Conservation (phyloP, 2,113 vertebrate species). For the Rattus rattus region DNA sequence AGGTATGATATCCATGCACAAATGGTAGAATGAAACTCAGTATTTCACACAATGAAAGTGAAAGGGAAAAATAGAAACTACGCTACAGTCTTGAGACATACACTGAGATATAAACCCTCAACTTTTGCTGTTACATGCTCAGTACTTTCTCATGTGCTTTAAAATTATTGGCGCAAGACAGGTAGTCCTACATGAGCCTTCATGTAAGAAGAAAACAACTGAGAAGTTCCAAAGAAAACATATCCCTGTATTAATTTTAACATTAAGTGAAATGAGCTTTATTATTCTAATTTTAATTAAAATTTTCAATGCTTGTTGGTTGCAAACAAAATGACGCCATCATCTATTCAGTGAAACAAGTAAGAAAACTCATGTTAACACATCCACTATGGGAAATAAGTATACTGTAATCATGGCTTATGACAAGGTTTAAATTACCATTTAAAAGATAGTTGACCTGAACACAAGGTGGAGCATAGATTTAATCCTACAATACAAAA, state of each 20-base stretch:
- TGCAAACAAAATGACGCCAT: neutral
- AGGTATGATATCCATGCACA: neutral
- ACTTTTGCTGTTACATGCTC: neutral
- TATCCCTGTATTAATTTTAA: neutral
- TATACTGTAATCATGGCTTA: neutral
- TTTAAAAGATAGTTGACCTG: neutral
- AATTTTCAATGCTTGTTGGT: neutral
- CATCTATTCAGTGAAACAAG: neutral
- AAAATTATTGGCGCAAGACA: neutral
- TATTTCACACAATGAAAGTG: neutral
- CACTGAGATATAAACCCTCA: neutral
- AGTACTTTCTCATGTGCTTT: neutral
- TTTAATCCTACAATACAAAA: neutral
- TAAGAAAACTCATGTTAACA: neutral
- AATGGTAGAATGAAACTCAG: neutral
- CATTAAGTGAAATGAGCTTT: neutral
- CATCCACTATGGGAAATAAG: neutral
- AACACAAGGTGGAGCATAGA: accelerated
- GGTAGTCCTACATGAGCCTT: neutral
- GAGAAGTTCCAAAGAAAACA: neutral
- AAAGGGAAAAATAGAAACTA: neutral
- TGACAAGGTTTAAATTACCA: neutral
- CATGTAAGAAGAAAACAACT: neutral
- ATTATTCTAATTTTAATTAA: neutral
- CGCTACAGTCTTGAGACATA: neutral